Evolutionary conservation across 2,888 invertebrate genomes (phyloP), one percentile per base, ranked within the genome.

Genomic region (Artemia sinica): DNA sequence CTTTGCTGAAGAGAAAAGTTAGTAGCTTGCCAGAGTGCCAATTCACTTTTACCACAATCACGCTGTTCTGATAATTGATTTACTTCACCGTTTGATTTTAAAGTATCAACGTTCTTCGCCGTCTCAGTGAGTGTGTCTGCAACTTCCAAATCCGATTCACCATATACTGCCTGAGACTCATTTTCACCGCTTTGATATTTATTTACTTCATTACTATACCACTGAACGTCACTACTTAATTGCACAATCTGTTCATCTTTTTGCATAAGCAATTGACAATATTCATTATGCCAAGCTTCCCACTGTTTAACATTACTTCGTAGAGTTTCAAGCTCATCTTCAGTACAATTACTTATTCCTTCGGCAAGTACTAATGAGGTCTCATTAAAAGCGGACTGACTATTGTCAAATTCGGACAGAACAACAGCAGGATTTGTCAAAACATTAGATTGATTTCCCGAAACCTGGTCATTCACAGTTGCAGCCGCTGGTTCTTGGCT

Each of bases 181-280:
- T 10, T 58, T 18, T 18, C 18, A 7, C 14, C 10, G 8, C 14
- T 18, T 18, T n/a, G 8, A 9, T 9, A 14, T 9, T 18, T 58
- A 58, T n/a, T 18, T n/a, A 58, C 1, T 18, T 58, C 58, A 18
- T 58, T 58, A 58, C 14, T 18, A 18, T 58, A 58, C 58, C 58
- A 58, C 58, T 58, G 58, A 18, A 58, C 58, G 58, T 58, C 58
- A 58, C 58, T 18, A 58, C 14, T 14, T 18, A 58, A 18, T n/a
- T 18, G 58, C 18, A 18, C 58, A 8, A 58, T 58, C 18, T 58
- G 14, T 8, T n/a, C 58, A 58, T 58, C 58, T 58, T 18, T n/a
- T 58, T 58, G 58, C 58, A 58, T 10, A n/a, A 58, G 18, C 14
- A n/a, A n/a, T 8, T 58, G n/a, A 18, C 18, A 58, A 18, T 18